A percentile compares a stretch with the other conserved stretches of the same genome.
Conservation (phyloP, 2,888 invertebrate species). For the Erebia palarica region DNA sequence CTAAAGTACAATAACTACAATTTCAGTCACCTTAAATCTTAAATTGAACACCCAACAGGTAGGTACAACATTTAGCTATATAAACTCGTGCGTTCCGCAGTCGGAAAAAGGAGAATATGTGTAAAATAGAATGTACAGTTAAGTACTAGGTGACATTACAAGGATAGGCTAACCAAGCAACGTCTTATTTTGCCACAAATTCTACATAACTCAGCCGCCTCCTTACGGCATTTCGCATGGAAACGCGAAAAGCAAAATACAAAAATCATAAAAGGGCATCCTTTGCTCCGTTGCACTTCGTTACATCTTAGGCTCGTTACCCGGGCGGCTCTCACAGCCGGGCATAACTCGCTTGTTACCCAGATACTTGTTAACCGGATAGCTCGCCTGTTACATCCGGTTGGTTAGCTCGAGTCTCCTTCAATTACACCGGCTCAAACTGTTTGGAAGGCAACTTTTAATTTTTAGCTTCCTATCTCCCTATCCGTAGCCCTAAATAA, state of each 20-base stretch:
- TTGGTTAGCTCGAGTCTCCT: slow-evolving; percentile 76
- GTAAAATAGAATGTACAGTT: no score
- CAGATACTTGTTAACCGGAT: slow-evolving; percentile 57
- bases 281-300: slow-evolving; percentile 40
- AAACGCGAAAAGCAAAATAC: slow-evolving; percentile 26
- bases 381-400: slow-evolving; percentile 72
- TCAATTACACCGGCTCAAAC: slow-evolving; percentile 77
- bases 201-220: slow-evolving; percentile 6
- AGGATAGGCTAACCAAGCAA: not conserved
- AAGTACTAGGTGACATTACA: no score
- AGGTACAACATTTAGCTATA: no score
- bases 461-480: slow-evolving; percentile 43
- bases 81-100: no score
- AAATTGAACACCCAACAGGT: no score
- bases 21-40: no score
- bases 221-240: slow-evolving; percentile 14
- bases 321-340: slow-evolving; percentile 41
- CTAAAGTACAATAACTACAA: no score
- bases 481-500: slow-evolving; percentile 16
- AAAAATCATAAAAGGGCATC: slow-evolving; percentile 37
- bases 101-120: no score
- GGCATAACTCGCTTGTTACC: slow-evolving; percentile 41
- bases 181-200: not conserved
- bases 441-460: slow-evolving; percentile 64
- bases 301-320: slow-evolving; percentile 55